A percentile compares a stretch with the other conserved stretches of the same genome.
These are phyloP conservation scores for Amazona guildingii DNA, from an alignment of 2,113 vertebrate species.

Conservation along the genomic window DNA sequence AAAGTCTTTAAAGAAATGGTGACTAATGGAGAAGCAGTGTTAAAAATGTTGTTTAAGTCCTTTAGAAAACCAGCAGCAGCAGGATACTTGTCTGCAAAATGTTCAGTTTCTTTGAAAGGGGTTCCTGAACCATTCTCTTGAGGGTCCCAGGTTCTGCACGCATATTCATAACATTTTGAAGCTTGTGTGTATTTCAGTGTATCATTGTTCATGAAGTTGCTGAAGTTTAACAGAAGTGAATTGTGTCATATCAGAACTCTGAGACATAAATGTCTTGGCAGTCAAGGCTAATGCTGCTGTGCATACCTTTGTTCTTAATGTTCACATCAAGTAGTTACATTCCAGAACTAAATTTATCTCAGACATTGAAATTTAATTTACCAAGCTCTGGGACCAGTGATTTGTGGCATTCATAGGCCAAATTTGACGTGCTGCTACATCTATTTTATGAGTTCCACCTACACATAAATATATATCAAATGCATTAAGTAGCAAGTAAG, in stretches of 20 bases:
- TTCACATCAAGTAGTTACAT: background rate
- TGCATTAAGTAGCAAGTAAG: background rate
- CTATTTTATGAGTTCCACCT: background rate
- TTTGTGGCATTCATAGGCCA: background rate
- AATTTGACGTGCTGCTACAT: background rate
- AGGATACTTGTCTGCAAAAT: constrained; percentile 22
- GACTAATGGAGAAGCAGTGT: background rate
- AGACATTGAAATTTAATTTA: constrained; percentile 5
- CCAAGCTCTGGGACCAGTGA: background rate
- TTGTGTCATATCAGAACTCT: constrained; percentile 2
- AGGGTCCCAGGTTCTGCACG: constrained; percentile 1
- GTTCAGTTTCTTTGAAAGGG: constrained; percentile 28
- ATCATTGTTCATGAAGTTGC: background rate
- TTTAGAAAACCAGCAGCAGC: background rate
- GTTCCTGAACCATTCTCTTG: background rate
- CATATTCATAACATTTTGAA: constrained; percentile 7
- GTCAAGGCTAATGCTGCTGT: background rate
- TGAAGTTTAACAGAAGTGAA: constrained; percentile 4
- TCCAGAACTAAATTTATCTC: background rate
- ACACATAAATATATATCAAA: background rate
- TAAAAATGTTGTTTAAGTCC: background rate
- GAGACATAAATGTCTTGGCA: constrained; percentile 14
- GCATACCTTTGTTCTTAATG: background rate
- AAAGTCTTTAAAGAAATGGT: constrained; percentile 3
- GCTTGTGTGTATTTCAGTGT: background rate